Evolutionary conservation across 1,140 invertebrate genomes (phyloP).

Genomic region (Globodera ellingtonae): DNA sequence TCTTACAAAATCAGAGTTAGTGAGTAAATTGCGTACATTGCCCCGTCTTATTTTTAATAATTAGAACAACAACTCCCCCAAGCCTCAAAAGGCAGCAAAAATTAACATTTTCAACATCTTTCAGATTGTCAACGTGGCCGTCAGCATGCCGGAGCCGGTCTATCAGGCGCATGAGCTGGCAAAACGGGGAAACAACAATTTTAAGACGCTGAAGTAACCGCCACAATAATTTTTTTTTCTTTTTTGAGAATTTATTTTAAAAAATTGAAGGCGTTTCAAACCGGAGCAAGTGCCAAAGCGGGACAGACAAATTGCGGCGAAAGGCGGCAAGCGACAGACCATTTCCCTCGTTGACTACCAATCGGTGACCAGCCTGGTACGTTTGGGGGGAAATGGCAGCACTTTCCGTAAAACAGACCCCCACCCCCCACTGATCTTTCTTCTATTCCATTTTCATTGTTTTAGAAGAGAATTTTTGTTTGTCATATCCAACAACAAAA

Average conservation of each 20-base stretch:
- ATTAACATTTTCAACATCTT: background rate
- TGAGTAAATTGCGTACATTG: background rate
- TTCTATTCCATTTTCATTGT: too few relatives aligned
- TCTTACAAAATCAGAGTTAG: too few relatives aligned
- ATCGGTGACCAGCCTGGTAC: background rate
- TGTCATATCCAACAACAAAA: too few relatives aligned
- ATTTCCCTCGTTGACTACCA: conserved; percentile 18
- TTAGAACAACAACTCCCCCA: background rate
- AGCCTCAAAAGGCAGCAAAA: background rate
- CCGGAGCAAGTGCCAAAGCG: background rate
- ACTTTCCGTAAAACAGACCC: too few relatives aligned
- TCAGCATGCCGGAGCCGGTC: conserved; percentile 18
- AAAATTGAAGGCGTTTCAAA: background rate
- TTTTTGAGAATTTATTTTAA: background rate
- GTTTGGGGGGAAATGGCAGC: too few relatives aligned
- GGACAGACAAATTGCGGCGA: background rate
- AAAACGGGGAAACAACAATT: conserved; percentile 29
- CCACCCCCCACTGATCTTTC: too few relatives aligned
- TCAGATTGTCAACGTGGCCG: conserved; percentile 27
- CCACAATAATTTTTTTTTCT: background rate
- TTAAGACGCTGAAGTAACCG: background rate
- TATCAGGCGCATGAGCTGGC: conserved; percentile 31
- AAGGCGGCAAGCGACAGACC: background rate
- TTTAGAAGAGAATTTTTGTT: too few relatives aligned
- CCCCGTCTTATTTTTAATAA: background rate